Evolutionary conservation across 2,113 vertebrate genomes (phyloP).

Genomic region (Zapus hudsonius): DNA sequence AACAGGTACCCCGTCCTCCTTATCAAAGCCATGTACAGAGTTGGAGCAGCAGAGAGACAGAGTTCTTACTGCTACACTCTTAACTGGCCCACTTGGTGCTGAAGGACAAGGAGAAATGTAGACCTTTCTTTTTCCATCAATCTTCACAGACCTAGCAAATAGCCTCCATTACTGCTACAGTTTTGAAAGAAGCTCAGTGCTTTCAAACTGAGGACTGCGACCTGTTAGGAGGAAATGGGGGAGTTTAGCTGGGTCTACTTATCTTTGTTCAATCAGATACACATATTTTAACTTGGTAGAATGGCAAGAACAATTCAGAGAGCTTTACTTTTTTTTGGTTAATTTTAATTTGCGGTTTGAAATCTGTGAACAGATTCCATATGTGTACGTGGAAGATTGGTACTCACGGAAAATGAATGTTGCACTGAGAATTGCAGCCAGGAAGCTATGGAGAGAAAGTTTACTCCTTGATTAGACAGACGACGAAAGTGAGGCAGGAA

Average conservation of each 20-base stretch:
- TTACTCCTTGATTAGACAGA: constrained; percentile 3
- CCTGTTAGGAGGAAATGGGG: not conserved
- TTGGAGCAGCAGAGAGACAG: not conserved
- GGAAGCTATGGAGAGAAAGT: not conserved
- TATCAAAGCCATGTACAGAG: constrained; percentile 8
- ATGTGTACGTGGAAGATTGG: not conserved
- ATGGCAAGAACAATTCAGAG: not conserved
- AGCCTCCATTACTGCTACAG: not conserved
- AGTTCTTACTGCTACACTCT: not conserved
- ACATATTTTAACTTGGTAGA: not conserved
- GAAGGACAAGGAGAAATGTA: not conserved
- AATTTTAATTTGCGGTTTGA: not conserved
- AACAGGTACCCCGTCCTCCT: not conserved
- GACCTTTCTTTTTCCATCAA: not conserved
- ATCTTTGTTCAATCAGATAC: constrained; percentile 33
- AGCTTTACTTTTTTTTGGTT: not conserved
- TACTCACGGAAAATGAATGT: not conserved
- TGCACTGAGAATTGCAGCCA: not conserved
- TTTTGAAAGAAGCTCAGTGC: not conserved
- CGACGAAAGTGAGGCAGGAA: not conserved
- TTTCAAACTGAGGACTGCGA: not conserved
- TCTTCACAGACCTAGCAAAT: constrained; percentile 9
- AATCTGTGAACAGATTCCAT: not conserved
- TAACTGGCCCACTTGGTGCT: not conserved
- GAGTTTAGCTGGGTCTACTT: not conserved